Percentiles rank a stretch among this genome's conserved stretches.
phyloP scores from a whole-genome alignment of 2,888 invertebrate species.

The Eristalinus aeneus region DNA sequence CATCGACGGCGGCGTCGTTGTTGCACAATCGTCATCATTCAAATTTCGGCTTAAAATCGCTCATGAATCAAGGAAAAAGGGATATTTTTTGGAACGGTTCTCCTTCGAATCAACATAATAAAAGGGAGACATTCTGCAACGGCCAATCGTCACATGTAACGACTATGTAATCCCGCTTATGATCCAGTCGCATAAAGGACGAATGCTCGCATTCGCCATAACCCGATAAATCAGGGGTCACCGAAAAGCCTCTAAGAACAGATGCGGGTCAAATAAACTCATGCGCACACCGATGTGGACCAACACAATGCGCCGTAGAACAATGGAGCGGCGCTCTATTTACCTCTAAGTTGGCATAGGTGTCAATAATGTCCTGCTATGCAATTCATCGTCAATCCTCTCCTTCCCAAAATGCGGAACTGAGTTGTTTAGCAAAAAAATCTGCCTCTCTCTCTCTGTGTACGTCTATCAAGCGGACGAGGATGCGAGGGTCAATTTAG shows the following conservation, averaged over 20 bases:
- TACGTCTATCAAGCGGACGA: slow-evolving; percentile 29
- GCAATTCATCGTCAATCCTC: slow-evolving; percentile 5
- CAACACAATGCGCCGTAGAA: slow-evolving; percentile 49
- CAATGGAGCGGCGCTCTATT: slow-evolving; percentile 66
- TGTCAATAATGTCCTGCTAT: slow-evolving; percentile 40
- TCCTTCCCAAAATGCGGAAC: slow-evolving; percentile 40
- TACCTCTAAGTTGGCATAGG: slow-evolving; percentile 59
- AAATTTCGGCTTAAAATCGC: slow-evolving; percentile 36
- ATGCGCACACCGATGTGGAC: slow-evolving; percentile 1
- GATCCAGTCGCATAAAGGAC: slow-evolving; percentile 6
- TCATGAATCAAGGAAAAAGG: slow-evolving; percentile 32
- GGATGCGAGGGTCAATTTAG: slow-evolving; percentile 62
- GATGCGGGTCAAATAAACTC: slow-evolving; percentile 67
- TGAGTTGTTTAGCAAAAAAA: slow-evolving; percentile 43
- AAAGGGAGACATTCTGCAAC: slow-evolving; percentile 44
- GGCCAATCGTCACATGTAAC: slow-evolving; percentile 40
- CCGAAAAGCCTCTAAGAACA: slow-evolving; percentile 62
- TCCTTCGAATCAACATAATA: slow-evolving; percentile 60
- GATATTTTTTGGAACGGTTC: slow-evolving; percentile 59
- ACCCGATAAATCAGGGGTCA: slow-evolving; percentile 70
- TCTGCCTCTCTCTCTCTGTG: neutral
- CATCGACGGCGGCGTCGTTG: slow-evolving; percentile 1
- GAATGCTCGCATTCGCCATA: slow-evolving; percentile 39
- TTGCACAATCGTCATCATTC: slow-evolving; percentile 12
- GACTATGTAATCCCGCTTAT: slow-evolving; percentile 65